These are phyloP conservation scores for Ectemnius cavifrons DNA, from an alignment of 2,888 invertebrate species.

Conservation along the genomic window DNA sequence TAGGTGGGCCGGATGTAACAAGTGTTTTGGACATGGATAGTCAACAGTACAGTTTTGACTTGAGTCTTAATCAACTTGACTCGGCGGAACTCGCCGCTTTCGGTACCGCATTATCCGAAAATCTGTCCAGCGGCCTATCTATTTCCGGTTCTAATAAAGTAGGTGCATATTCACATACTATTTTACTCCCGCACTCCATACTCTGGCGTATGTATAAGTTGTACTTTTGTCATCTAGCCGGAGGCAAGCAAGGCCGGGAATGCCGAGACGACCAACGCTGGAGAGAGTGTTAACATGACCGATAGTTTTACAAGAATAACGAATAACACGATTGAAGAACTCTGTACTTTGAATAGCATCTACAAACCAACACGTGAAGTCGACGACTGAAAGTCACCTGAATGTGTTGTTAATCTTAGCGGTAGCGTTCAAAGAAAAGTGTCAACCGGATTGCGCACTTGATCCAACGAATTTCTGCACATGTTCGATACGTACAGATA, in stretches of 20 bases:
- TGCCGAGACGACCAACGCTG: conserved; percentile 37
- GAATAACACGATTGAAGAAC: conserved; percentile 77
- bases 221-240: conserved; percentile 38
- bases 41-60: conserved; percentile 70
- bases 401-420: conserved; percentile 26
- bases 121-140: conserved; percentile 78
- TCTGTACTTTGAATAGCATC: conserved; percentile 73
- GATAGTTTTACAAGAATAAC: conserved; percentile 81
- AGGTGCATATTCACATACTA: conserved; percentile 29
- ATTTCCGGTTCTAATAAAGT: conserved; percentile 74
- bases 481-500: neutral
- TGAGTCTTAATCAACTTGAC: conserved; percentile 73
- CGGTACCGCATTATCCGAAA: conserved; percentile 77
- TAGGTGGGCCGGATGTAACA: conserved; percentile 59
- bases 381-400: conserved; percentile 38
- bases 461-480: neutral
- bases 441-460: neutral
- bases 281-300: conserved; percentile 77
- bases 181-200: too few species aligned
- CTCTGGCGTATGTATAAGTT: neutral
- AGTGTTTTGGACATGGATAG: conserved; percentile 72
- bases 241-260: conserved; percentile 46
- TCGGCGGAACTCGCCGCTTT: conserved; percentile 77
- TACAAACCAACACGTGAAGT: conserved; percentile 62
- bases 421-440: conserved; percentile 11